Evolutionary conservation across 2,797 vertebrate genomes (phyloP).

Genomic region (Phoeniculus purpureus): DNA sequence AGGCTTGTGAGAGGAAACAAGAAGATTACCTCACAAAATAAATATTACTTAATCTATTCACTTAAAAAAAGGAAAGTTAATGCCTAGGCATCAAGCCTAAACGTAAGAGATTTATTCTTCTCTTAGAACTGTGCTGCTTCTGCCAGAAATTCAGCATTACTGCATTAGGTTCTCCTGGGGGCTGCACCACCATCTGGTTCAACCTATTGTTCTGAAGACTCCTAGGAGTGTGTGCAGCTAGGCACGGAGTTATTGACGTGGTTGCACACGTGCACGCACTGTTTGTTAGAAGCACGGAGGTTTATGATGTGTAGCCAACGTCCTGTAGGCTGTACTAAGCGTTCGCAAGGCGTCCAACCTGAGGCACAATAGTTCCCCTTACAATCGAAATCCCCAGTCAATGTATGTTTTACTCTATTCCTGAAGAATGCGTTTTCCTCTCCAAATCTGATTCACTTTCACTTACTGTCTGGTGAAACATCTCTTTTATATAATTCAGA

Average conservation of each 20-base stretch:
- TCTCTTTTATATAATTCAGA: conserved; percentile 34
- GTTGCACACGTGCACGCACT: background rate
- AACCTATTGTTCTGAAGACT: conserved; percentile 60
- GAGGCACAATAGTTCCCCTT: background rate
- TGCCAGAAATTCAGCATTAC: conserved; percentile 58
- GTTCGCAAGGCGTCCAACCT: conserved; percentile 1
- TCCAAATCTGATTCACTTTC: conserved; percentile 53
- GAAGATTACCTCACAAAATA: conserved; percentile 65
- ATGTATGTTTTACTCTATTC: conserved; percentile 14
- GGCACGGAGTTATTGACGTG: background rate
- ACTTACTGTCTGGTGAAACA: conserved; percentile 33
- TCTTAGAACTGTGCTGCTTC: conserved; percentile 39
- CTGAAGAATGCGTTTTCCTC: conserved; percentile 33
- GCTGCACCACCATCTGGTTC: conserved; percentile 48
- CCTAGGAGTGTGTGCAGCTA: background rate
- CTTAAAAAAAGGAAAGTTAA: conserved; percentile 57
- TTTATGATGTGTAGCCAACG: conserved; percentile 28
- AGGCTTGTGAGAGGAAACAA: conserved; percentile 43
- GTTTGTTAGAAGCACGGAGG: background rate
- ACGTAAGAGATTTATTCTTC: conserved; percentile 50
- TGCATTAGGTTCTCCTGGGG: conserved; percentile 33
- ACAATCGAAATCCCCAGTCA: background rate
- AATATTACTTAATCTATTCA: conserved; percentile 54
- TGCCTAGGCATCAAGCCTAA: conserved; percentile 53
- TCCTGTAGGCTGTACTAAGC: background rate